Conservation (phyloP, 2,797 vertebrate species). For the Sebastes trivittatus region DNA sequence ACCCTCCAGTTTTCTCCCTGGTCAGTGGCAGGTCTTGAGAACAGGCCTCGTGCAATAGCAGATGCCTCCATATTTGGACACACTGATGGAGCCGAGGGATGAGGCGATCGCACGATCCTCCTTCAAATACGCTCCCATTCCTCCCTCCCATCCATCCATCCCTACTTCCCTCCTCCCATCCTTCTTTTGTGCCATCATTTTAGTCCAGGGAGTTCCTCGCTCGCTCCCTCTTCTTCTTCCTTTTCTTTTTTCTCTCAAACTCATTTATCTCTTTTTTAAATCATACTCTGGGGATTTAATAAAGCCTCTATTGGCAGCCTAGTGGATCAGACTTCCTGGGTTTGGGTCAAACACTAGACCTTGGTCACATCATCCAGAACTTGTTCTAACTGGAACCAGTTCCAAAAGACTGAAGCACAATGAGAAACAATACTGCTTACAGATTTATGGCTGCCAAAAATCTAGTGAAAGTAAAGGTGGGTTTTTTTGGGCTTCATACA, state of each 20-base stretch:
- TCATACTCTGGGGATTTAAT: not conserved
- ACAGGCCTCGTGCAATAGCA: slow-evolving; percentile 66
- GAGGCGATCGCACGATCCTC: slow-evolving; percentile 67
- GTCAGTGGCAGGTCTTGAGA: slow-evolving; percentile 70
- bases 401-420: not conserved
- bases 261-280: slow-evolving; percentile 23
- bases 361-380: not conserved
- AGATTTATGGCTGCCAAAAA: not conserved
- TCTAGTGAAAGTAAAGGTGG: not conserved
- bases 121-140: slow-evolving; percentile 61
- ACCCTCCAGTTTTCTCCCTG: slow-evolving; percentile 49
- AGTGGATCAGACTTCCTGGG: not conserved
- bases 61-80: slow-evolving; percentile 86
- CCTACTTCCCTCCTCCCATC: slow-evolving; percentile 31
- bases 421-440: not conserved
- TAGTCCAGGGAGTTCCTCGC: slow-evolving; percentile 40
- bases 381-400: not conserved
- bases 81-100: slow-evolving; percentile 73
- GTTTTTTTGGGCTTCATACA: not conserved
- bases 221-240: not conserved
- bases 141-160: slow-evolving; percentile 41
- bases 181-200: slow-evolving; percentile 51
- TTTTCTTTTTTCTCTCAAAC: not conserved
- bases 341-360: slow-evolving; percentile 9
- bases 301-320: not conserved